Evolutionary conservation across 2,888 invertebrate species (phyloP), one percentile per base, ranked within the genome.

Genomic region (Tenthredo mesomela): DNA sequence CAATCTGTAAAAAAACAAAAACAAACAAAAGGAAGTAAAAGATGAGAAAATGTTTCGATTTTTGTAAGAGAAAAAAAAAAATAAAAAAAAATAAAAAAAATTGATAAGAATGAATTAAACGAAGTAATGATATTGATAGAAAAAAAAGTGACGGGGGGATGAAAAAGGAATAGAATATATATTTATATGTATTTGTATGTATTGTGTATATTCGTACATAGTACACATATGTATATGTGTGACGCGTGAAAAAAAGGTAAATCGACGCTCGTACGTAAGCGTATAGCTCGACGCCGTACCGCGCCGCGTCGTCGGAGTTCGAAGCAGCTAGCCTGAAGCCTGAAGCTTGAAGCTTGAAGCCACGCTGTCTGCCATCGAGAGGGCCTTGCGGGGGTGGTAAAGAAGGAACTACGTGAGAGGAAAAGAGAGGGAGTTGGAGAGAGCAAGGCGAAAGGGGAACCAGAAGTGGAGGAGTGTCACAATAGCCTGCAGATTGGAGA

Each of bases 401-500:
- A 58, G 58, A 58, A 61, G 78, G 61, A 33, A 58, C 50, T 21
- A 21, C 25, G 61, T 61, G 78, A 58, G 58, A 58, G 40, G n/a
- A n/a, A 80, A 58, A 80, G 37, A 58, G 18, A 37, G 40, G 33
- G 61, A 58, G 37, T 3, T 3, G 40, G 25, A 58, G 25, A 78
- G 37, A 37, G 58, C 18, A 61, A 37, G 21, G 78, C 77, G 71
- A 43, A 67, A 71, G 82, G 84, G 75, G 82, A 84, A 77, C 61
- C 87, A 87, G 87, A 86, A 88, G 87, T 88, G 87, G 89, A 90
- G 88, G 88, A 89, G 89, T 89, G 89, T 90, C 88, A 89, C 89
- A 91, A 91, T 91, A 89, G 91, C 88, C 88, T 89, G 91, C 90
- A 92, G 92, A 92, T 92, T 92, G 91, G 89, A 91, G 90, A 91